A percentile compares a stretch with the other conserved stretches of the same genome.
phyloP scores from a whole-genome alignment of 2,113 vertebrate genomes.

The Syngnathus floridae region DNA sequence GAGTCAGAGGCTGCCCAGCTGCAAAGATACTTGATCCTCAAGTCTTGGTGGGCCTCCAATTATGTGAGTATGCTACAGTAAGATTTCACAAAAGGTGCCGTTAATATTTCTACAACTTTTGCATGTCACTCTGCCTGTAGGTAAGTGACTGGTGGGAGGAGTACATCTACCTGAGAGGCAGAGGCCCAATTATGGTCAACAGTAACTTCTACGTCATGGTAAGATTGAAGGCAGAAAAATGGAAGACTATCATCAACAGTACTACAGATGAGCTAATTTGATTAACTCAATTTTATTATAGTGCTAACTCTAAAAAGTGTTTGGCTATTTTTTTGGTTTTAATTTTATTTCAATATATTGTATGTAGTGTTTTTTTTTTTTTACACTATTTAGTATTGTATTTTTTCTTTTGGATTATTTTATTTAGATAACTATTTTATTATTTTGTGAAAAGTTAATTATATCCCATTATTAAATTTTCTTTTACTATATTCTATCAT shows the following conservation, averaged over 20 bases:
- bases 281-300: not conserved
- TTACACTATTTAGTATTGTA: not conserved
- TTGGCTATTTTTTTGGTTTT: not conserved
- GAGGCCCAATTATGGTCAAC: constrained; percentile 90
- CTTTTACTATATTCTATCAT: too few relatives aligned
- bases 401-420: not conserved
- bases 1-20: constrained; percentile 73
- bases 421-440: not conserved
- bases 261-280: too few relatives aligned
- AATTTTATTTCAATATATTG: not conserved
- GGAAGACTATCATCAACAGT: too few relatives aligned
- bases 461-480: too few relatives aligned
- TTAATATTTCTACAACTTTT: not conserved
- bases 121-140: constrained; percentile 18
- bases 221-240: constrained; percentile 27
- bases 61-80: constrained; percentile 73
- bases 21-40: constrained; percentile 85
- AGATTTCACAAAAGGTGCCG: too few relatives aligned
- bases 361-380: too few relatives aligned
- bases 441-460: too few relatives aligned
- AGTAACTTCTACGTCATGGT: constrained; percentile 97
- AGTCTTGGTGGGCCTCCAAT: constrained; percentile 93
- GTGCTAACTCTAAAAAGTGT: not conserved
- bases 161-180: constrained; percentile 84
- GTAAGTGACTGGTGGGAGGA: constrained; percentile 81